phyloP scores from a whole-genome alignment of 2,113 vertebrate genomes.

The Nothoprocta pentlandii region DNA sequence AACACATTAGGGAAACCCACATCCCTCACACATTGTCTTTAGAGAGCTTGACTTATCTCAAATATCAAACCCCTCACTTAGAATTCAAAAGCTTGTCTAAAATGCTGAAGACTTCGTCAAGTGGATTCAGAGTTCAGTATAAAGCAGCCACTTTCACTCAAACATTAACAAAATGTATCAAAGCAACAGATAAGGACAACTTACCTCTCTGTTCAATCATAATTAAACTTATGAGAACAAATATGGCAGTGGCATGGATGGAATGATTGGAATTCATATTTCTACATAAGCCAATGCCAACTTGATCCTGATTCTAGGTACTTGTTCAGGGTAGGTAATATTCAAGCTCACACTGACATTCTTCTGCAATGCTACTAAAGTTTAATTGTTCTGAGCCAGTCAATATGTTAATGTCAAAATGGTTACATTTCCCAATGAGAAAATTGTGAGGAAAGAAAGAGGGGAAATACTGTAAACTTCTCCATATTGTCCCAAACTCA shows the following conservation, averaged over 20 bases:
- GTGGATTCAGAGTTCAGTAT: not conserved
- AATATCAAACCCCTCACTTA: rapidly evolving
- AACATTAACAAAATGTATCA: not conserved
- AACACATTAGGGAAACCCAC: not conserved
- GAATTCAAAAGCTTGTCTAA: not conserved
- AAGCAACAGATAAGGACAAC: not conserved
- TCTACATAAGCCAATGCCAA: not conserved
- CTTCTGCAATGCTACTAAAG: not conserved
- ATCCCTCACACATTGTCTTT: not conserved
- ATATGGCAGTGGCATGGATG: not conserved
- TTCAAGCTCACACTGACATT: not conserved
- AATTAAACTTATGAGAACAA: not conserved
- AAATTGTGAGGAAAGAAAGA: not conserved
- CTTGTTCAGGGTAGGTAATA: not conserved
- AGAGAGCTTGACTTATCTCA: not conserved
- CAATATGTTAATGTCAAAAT: not conserved
- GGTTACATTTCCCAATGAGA: not conserved
- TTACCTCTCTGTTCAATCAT: not conserved
- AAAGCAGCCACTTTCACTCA: not conserved
- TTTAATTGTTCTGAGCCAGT: not conserved
- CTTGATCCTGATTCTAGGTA: not conserved
- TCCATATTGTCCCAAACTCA: not conserved
- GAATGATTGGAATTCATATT: not conserved
- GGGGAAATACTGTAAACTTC: not conserved
- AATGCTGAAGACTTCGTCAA: not conserved